These are phyloP conservation scores for Ursus arctos DNA, from an alignment of 2,113 vertebrate genomes.

Conservation along the genomic window DNA sequence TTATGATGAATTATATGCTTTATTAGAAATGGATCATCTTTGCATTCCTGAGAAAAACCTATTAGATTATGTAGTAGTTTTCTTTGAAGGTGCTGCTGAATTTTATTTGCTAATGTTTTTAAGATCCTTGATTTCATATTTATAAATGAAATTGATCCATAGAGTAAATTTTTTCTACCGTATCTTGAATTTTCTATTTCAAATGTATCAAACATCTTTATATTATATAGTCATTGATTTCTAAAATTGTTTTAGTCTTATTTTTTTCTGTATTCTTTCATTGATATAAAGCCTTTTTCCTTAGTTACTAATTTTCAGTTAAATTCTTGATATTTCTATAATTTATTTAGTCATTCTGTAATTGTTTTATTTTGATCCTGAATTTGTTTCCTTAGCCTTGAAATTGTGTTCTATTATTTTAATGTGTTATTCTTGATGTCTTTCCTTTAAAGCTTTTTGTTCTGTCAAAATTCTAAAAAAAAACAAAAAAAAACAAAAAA, in stretches of 20 bases:
- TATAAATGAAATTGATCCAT: not conserved
- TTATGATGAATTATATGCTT: not conserved
- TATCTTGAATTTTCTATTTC: not conserved
- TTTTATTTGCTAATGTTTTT: constrained; percentile 30
- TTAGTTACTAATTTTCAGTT: not conserved
- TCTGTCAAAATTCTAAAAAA: constrained; percentile 9
- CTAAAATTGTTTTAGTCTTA: not conserved
- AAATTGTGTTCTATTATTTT: not conserved
- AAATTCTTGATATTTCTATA: not conserved
- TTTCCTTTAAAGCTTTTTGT: not conserved
- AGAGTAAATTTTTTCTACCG: not conserved
- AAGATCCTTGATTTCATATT: not conserved
- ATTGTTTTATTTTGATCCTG: not conserved
- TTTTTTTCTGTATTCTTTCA: constrained; percentile 13
- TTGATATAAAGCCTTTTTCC: not conserved
- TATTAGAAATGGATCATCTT: not conserved
- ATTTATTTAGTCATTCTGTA: not conserved
- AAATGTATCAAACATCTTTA: not conserved
- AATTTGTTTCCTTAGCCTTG: constrained; percentile 3
- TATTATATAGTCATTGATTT: not conserved
- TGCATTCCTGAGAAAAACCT: not conserved
- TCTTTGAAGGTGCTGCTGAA: constrained; percentile 21
- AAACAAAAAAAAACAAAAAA: not conserved
- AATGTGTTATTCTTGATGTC: not conserved
- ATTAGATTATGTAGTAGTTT: not conserved